Evolutionary conservation across 2,797 vertebrate species (phyloP).

Genomic region (Halcyon leucocephala): DNA sequence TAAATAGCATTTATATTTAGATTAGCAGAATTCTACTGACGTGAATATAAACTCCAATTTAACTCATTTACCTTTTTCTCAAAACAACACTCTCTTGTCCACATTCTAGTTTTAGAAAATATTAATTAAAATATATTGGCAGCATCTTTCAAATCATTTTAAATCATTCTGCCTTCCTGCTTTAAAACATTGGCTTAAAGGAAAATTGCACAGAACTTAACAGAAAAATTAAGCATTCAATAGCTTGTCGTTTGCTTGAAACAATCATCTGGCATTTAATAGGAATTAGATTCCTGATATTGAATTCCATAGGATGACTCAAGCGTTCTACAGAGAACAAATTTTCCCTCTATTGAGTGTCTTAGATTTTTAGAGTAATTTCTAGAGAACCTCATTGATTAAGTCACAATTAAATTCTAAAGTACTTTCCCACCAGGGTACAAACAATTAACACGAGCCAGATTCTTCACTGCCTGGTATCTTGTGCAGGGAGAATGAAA

Average conservation of each 20-base stretch:
- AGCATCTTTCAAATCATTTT: not conserved
- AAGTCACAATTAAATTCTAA: conserved; percentile 26
- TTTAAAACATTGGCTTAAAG: not conserved
- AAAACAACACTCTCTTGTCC: not conserved
- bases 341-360: not conserved
- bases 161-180: not conserved
- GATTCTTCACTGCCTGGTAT: not conserved
- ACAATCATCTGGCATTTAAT: not conserved
- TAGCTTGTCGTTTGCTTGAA: not conserved
- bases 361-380: not conserved
- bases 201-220: not conserved
- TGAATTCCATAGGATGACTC: not conserved
- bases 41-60: not conserved
- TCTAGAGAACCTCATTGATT: not conserved
- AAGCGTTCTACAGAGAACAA: not conserved
- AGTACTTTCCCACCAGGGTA: not conserved
- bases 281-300: not conserved
- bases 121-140: not conserved
- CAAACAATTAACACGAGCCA: not conserved
- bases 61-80: not conserved
- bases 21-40: not conserved
- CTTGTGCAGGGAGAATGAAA: not conserved
- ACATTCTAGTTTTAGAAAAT: not conserved
- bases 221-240: not conserved
- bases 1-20: not conserved